Conservation (phyloP, 1,140 invertebrate species). For the Drosophila asahinai region DNA sequence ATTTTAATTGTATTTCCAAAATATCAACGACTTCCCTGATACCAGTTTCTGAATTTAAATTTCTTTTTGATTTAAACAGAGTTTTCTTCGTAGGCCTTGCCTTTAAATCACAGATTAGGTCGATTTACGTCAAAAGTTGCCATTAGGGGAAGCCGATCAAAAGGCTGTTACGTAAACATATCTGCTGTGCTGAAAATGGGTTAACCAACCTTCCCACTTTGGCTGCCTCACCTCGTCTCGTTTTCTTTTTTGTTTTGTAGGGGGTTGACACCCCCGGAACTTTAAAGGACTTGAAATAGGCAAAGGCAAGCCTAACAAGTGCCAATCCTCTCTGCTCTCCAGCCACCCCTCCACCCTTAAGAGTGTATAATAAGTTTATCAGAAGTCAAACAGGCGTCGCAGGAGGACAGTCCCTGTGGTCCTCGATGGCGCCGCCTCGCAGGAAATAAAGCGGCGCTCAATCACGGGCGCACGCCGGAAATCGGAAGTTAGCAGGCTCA, state of each 20-base stretch:
- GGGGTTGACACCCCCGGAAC: constrained; percentile 38
- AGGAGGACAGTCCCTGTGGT: constrained; percentile 35
- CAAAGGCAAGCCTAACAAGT: constrained; percentile 57
- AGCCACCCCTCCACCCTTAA: background rate
- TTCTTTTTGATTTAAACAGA: background rate
- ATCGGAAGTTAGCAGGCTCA: constrained; percentile 82
- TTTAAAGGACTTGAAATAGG: constrained; percentile 67
- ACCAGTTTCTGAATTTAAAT: background rate
- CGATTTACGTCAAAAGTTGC: constrained; percentile 2
- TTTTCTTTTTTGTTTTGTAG: background rate
- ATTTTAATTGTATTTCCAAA: background rate
- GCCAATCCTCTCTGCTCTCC: background rate
- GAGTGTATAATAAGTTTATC: constrained; percentile 73
- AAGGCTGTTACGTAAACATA: constrained; percentile 16
- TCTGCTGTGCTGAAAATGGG: constrained; percentile 7
- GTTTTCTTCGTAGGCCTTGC: too few species aligned
- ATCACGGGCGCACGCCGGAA: constrained; percentile 74
- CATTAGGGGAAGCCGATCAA: constrained; percentile 6
- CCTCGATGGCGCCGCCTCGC: constrained; percentile 59
- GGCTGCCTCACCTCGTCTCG: background rate
- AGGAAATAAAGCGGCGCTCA: constrained; percentile 78
- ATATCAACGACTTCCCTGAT: background rate
- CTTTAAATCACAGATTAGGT: constrained; percentile 8
- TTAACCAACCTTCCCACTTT: background rate
- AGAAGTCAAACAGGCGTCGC: constrained; percentile 47